These are phyloP conservation scores for Tragelaphus scriptus DNA, from an alignment of 2,113 vertebrate species.

Conservation along the genomic window DNA sequence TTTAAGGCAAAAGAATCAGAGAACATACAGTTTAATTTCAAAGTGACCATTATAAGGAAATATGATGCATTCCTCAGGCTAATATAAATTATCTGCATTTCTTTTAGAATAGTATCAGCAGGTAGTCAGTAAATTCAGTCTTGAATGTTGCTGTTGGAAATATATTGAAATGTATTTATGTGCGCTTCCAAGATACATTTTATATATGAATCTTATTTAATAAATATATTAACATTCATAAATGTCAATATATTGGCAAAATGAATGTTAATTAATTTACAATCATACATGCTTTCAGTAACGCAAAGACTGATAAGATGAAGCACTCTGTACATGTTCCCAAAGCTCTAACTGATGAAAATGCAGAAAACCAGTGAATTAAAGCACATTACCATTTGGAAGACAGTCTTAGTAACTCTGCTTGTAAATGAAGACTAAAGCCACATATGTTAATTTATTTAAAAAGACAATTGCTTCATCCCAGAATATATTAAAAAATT, in stretches of 20 bases:
- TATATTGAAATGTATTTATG: not conserved
- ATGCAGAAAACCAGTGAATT: not conserved
- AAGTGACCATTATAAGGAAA: not conserved
- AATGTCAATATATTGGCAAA: conserved; percentile 42
- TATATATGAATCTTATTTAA: not conserved
- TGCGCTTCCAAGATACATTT: not conserved
- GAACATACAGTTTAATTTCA: not conserved
- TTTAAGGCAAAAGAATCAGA: not conserved
- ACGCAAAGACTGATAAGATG: not conserved
- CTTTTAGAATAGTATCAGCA: not conserved
- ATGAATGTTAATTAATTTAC: conserved; percentile 13
- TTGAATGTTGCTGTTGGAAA: not conserved
- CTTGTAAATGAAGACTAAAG: not conserved
- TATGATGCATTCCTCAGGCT: conserved; percentile 1
- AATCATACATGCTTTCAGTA: not conserved
- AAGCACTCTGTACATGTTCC: not conserved
- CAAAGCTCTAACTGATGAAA: not conserved
- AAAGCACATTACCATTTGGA: not conserved
- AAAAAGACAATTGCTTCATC: not conserved
- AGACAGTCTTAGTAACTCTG: not conserved
- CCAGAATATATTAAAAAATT: not conserved
- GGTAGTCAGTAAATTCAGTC: not conserved
- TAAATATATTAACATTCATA: not conserved
- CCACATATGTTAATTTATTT: not conserved
- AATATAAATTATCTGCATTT: not conserved